phyloP scores from a whole-genome alignment of 2,113 vertebrate genomes.

The Protomyctophum bolini region DNA sequence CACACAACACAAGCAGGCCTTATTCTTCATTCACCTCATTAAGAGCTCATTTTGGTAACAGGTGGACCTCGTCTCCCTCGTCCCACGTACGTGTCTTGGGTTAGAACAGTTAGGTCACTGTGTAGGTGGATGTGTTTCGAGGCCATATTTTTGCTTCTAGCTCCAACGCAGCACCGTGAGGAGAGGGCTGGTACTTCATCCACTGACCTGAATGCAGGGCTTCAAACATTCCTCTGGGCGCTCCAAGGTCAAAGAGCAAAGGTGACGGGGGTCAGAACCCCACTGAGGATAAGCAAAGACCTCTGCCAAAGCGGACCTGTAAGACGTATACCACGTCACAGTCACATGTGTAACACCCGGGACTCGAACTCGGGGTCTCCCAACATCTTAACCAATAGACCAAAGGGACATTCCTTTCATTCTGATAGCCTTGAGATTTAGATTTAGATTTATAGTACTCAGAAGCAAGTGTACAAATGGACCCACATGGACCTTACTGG shows the following conservation, averaged over 20 bases:
- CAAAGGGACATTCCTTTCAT: constrained; percentile 20
- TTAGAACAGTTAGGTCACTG: too few relatives aligned
- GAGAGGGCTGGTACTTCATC: neutral
- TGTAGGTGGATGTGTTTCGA: neutral
- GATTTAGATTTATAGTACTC: too few relatives aligned
- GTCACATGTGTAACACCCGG: neutral
- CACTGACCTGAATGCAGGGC: constrained; percentile 3
- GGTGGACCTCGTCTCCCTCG: neutral
- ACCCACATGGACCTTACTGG: too few relatives aligned
- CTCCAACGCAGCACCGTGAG: constrained; percentile 1
- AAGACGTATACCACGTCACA: neutral
- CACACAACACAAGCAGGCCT: neutral
- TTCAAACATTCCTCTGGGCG: constrained; percentile 17
- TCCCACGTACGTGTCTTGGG: too few relatives aligned
- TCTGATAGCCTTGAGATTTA: neutral
- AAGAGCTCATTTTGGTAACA: neutral
- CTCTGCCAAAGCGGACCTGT: constrained; percentile 17
- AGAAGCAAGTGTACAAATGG: too few relatives aligned
- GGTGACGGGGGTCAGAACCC: constrained; percentile 41
- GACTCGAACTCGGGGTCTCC: constrained; percentile 3
- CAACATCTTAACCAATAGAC: too few relatives aligned
- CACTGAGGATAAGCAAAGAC: constrained; percentile 28
- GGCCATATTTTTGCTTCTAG: neutral
- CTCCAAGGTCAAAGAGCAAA: constrained; percentile 34
- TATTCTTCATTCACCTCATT: neutral